phyloP scores from a whole-genome alignment of 2,888 invertebrate genomes.

The Helobdella robusta region DNA sequence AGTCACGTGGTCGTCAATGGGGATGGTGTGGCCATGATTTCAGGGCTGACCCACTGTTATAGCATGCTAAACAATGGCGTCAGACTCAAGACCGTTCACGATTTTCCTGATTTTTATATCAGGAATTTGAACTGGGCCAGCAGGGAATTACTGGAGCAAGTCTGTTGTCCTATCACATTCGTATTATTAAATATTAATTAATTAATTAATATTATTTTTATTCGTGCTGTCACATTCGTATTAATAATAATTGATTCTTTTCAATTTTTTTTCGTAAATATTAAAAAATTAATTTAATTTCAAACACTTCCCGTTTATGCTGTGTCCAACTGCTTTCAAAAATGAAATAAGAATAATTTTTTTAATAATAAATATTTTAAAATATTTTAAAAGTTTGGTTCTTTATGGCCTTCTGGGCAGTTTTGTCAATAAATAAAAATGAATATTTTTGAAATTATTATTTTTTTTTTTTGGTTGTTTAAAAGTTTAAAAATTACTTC shows the following conservation, averaged over 20 bases:
- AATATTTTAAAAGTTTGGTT: too few species aligned
- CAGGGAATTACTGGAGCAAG: conserved; percentile 79
- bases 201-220: neutral
- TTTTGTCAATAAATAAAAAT: too few species aligned
- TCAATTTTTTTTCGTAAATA: neutral
- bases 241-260: neutral
- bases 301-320: too few species aligned
- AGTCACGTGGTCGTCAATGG: conserved; percentile 72
- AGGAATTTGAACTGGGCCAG: conserved; percentile 78
- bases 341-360: too few species aligned
- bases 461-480: too few species aligned
- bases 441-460: too few species aligned
- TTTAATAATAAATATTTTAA: too few species aligned
- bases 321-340: too few species aligned
- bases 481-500: too few species aligned
- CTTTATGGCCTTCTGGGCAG: too few species aligned
- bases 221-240: too few species aligned
- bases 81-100: conserved; percentile 62
- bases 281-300: too few species aligned
- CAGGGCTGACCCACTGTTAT: conserved; percentile 71
- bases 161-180: conserved; percentile 38
- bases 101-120: conserved; percentile 63
- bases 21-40: conserved; percentile 63
- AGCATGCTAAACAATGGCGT: conserved; percentile 61
- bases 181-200: neutral